Evolutionary conservation across 2,113 vertebrate species (phyloP).

Genomic region (Mormyrus lacerda): DNA sequence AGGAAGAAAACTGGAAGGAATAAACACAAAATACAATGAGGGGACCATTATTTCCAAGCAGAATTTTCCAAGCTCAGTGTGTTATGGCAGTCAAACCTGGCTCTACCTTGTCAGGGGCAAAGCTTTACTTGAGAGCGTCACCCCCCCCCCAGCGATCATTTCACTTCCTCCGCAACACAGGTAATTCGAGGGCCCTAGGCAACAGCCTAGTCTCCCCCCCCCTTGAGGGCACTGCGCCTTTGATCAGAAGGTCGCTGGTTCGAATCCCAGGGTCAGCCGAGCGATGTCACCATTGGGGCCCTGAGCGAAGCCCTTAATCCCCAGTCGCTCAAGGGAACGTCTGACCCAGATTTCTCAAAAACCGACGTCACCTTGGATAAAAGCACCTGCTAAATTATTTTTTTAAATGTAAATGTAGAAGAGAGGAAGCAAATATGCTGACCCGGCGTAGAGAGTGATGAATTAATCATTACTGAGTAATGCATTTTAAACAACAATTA

Average conservation of each 20-base stretch:
- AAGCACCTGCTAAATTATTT: neutral
- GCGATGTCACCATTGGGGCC: neutral
- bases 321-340: neutral
- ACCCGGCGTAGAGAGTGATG: neutral
- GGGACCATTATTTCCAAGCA: neutral
- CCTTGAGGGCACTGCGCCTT: neutral
- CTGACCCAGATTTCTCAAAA: neutral
- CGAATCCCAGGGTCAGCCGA: neutral
- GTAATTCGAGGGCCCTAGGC: neutral
- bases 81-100: neutral
- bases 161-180: neutral
- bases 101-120: neutral
- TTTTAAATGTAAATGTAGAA: neutral
- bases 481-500: neutral
- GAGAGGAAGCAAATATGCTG: neutral
- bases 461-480: neutral
- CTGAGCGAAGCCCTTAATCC: neutral
- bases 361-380: neutral
- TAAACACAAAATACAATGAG: neutral
- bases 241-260: neutral
- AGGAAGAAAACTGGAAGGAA: neutral
- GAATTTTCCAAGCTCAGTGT: neutral
- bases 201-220: neutral
- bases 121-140: neutral
- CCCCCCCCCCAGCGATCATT: neutral